These are phyloP conservation scores for Apis florea DNA, from an alignment of 1,140 invertebrate species.

Conservation along the genomic window DNA sequence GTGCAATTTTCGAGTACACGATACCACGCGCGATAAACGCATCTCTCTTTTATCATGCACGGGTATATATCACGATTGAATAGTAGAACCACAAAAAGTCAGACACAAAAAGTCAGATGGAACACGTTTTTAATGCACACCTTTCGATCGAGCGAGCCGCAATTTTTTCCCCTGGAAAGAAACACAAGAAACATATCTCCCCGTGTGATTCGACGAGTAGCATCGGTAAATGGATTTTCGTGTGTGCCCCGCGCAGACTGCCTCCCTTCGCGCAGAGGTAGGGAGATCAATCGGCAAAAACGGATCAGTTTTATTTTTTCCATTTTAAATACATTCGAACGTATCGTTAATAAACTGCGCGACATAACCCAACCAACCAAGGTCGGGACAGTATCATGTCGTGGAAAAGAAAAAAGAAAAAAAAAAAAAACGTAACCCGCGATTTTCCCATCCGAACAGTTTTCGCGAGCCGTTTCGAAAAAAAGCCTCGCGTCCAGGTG, in stretches of 20 bases:
- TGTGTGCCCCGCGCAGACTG: neutral
- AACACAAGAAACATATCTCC: neutral
- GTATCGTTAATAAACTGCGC: neutral
- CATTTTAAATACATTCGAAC: neutral
- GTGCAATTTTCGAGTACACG: too few relatives aligned
- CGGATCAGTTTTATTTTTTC: neutral
- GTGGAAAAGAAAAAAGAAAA: too few relatives aligned
- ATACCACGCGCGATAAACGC: too few relatives aligned
- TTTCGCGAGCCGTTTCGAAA: neutral
- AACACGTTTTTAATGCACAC: neutral
- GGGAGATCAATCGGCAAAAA: neutral
- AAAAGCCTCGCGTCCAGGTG: slow-evolving; percentile 5
- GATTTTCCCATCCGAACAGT: neutral
- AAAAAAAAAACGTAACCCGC: neutral
- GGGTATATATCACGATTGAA: too few relatives aligned
- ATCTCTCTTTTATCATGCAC: too few relatives aligned
- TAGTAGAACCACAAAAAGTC: too few relatives aligned
- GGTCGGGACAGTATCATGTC: neutral
- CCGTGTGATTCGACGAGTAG: neutral
- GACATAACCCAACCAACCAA: neutral
- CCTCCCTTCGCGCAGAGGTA: neutral
- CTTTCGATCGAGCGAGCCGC: neutral
- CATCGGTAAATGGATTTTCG: neutral
- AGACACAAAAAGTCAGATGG: neutral
- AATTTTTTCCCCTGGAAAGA: neutral